Evolutionary conservation across 2,888 invertebrate species (phyloP).

Genomic region (Lasius platythorax): DNA sequence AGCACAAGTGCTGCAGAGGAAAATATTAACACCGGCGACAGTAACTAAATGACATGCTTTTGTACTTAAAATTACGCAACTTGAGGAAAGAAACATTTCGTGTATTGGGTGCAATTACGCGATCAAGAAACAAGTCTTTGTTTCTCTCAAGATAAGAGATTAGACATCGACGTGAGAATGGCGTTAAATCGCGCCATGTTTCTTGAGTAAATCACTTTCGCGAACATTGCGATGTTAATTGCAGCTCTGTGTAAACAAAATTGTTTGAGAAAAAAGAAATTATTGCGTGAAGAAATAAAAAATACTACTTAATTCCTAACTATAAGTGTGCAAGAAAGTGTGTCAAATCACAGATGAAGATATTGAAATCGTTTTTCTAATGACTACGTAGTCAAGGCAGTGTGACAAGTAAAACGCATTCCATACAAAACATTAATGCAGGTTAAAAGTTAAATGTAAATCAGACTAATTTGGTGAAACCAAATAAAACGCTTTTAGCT

Average conservation of each 20-base stretch:
- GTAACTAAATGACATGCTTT: constrained; percentile 22
- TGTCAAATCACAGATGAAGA: background rate
- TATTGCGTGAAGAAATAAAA: background rate
- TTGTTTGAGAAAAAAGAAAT: background rate
- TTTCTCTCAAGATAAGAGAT: background rate
- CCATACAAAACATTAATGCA: background rate
- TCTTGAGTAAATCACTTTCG: constrained; percentile 5
- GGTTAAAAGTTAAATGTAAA: background rate
- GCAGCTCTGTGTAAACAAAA: constrained; percentile 1
- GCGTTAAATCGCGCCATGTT: background rate
- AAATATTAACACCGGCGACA: background rate
- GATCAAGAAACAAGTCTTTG: constrained; percentile 16
- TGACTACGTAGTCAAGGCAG: background rate
- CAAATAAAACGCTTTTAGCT: background rate
- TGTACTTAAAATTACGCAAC: constrained; percentile 25
- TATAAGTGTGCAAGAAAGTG: background rate
- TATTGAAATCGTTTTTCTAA: background rate
- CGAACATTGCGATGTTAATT: constrained; percentile 22
- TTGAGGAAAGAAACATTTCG: constrained; percentile 14
- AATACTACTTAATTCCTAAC: background rate
- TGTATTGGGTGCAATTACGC: background rate
- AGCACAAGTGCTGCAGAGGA: background rate
- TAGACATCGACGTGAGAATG: background rate
- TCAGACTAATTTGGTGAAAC: background rate
- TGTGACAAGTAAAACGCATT: background rate